Conservation (phyloP, 64 coral and sea anemone species). For the Dendronephthya gigantea region DNA sequence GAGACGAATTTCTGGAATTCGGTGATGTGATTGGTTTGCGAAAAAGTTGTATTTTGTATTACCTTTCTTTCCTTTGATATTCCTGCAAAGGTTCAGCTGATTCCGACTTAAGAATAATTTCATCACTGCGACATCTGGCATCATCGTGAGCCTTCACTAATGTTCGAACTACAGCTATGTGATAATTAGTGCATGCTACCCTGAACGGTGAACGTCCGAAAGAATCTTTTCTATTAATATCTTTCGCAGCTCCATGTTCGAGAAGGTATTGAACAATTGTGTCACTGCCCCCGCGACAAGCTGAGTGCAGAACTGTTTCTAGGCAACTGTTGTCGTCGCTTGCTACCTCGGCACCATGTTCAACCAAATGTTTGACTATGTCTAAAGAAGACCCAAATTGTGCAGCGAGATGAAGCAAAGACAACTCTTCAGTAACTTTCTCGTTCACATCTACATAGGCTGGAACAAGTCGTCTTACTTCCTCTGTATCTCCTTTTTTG, state of each 20-base stretch:
- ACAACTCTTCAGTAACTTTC: too few species aligned
- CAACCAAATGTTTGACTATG: background rate
- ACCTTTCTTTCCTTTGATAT: too few species aligned
- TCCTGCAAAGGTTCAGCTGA: too few species aligned
- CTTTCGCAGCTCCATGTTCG: background rate
- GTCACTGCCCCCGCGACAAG: background rate
- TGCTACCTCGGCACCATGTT: background rate
- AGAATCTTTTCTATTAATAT: background rate
- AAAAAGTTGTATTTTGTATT: too few species aligned
- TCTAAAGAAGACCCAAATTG: background rate
- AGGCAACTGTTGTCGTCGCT: background rate
- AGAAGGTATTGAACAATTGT: background rate
- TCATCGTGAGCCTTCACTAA: background rate
- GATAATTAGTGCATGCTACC: background rate
- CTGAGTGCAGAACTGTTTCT: background rate
- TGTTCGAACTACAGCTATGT: background rate
- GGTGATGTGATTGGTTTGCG: too few species aligned
- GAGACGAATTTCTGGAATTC: too few species aligned
- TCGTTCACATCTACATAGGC: background rate
- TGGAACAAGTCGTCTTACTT: too few species aligned
- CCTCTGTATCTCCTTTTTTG: too few species aligned
- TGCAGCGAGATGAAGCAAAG: background rate
- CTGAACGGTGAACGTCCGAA: background rate
- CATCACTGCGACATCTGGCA: too few species aligned
- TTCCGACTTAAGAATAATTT: too few species aligned